Percentiles rank a stretch among this genome's conserved stretches.
phyloP scores from a whole-genome alignment of 1,140 invertebrate species.

The Magallana angulata region DNA sequence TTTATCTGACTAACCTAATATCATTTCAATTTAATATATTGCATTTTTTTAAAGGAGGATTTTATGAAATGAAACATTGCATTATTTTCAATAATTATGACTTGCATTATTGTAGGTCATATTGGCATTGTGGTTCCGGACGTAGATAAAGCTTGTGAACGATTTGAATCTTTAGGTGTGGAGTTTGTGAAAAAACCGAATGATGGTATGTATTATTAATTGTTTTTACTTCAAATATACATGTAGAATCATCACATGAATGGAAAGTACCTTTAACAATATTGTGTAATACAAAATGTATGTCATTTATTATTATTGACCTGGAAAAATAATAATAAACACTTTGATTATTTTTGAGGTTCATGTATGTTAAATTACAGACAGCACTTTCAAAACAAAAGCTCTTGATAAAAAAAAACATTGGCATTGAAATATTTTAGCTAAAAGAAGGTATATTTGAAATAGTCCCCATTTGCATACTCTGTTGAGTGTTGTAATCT shows the following conservation, averaged over 20 bases:
- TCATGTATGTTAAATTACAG: not conserved
- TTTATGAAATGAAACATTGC: too few species aligned
- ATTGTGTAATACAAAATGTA: not conserved
- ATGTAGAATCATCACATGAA: not conserved
- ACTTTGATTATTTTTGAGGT: not conserved
- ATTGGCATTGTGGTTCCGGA: constrained; percentile 94
- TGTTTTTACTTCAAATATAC: not conserved
- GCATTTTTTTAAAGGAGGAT: too few species aligned
- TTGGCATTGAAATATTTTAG: too few species aligned
- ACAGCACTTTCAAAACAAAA: too few species aligned
- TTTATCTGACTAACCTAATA: too few species aligned
- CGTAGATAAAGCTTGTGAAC: constrained; percentile 90
- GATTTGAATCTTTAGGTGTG: constrained; percentile 92
- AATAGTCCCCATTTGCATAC: too few species aligned
- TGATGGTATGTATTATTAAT: constrained; percentile 83
- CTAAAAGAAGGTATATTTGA: too few species aligned
- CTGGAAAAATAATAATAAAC: not conserved
- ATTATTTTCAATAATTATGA: not conserved
- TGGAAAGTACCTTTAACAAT: too few species aligned
- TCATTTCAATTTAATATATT: too few species aligned
- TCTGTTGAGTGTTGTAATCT: too few species aligned
- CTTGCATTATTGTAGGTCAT: constrained; percentile 83
- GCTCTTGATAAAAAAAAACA: too few species aligned
- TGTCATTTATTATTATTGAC: not conserved
- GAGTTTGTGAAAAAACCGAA: constrained; percentile 94